Base-by-base conservation (phyloP, 2,797 vertebrate genomes). In the Pyrrhura leucotis region DNA sequence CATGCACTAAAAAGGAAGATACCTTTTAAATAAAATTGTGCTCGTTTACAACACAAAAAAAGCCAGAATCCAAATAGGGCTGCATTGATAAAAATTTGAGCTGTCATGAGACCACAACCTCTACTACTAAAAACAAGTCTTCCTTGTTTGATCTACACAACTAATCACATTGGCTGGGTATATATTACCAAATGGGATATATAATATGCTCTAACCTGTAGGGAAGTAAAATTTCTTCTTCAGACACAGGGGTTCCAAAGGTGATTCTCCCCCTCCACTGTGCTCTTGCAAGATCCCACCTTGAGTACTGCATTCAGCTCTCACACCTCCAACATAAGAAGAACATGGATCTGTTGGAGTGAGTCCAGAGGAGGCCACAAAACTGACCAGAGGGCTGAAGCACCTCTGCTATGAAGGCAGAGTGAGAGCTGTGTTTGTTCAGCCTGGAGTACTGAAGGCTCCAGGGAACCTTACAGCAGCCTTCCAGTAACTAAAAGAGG, bases 201-300 rank as follows among this genome's bases (percentile, higher is more conserved):
- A 47, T 20, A 9, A 73, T 11, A 63, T 15, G 51, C 10, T 62
- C 12, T 40, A 59, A 15, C 4, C 16, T 68, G 42, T 2, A 37
- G 23, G 19, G 76, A 82, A 66, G 12, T 19, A 61, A 75, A 69
- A 56, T 47, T 66, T 54, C 10, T 72, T 66, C 39, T 80, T 76
- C 59, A 61, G 37, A 53, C 67, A 69, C 45, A 67, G 4, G 29
- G 4, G 1, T 71, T 90, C 73, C 35, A 56, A 47, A 59, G 23
- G 35, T 29, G 31, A 42, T 54, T 72, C n/a, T 44, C 31, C 20
- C 19, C 16, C 23, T 68, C 14, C 10, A 5, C 39, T 35, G 17
- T 8, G 11, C 39, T 53, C n/a, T 40, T 0, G 0, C 56, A 39
- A 51, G 15, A 45, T 8, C 45, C 29, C 39, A 47, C 7, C 31